Evolutionary conservation across 2,888 invertebrate genomes (phyloP).

Genomic region (Lypha dubia): DNA sequence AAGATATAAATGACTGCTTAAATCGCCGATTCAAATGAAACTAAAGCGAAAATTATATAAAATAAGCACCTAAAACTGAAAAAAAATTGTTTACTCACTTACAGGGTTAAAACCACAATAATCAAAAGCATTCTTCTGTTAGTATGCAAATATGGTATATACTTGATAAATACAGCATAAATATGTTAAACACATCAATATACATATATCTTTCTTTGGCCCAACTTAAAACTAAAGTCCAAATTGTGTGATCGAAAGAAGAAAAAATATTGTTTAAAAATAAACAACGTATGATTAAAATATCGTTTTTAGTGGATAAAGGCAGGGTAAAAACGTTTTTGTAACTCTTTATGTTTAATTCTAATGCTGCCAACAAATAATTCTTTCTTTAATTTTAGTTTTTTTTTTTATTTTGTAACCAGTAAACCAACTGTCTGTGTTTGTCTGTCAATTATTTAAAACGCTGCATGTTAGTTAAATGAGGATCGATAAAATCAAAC

Average conservation of each 20-base stretch:
- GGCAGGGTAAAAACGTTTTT: constrained; percentile 53
- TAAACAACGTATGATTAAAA: constrained; percentile 24
- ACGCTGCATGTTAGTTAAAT: constrained; percentile 10
- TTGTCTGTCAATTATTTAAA: constrained; percentile 11
- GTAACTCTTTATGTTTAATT: constrained; percentile 5
- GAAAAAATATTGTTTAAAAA: too few relatives aligned
- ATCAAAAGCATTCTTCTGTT: constrained; percentile 2
- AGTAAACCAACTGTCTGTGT: not conserved
- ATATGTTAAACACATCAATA: constrained; percentile 15
- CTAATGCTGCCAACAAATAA: constrained; percentile 12
- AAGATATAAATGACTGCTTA: too few relatives aligned
- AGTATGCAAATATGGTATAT: constrained; percentile 27
- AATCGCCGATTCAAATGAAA: too few relatives aligned
- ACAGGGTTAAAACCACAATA: constrained; percentile 22
- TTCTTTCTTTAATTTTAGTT: not conserved
- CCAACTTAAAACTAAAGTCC: constrained; percentile 30
- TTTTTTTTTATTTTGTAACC: not conserved
- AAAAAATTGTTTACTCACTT: not conserved
- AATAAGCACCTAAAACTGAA: not conserved
- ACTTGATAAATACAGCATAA: constrained; percentile 32
- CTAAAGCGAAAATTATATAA: too few relatives aligned
- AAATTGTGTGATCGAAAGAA: constrained; percentile 21
- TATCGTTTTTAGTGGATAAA: not conserved
- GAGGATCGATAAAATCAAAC: not conserved
- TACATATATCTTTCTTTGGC: not conserved